Conservation (phyloP, 1,140 invertebrate species). For the Papilio machaon region DNA sequence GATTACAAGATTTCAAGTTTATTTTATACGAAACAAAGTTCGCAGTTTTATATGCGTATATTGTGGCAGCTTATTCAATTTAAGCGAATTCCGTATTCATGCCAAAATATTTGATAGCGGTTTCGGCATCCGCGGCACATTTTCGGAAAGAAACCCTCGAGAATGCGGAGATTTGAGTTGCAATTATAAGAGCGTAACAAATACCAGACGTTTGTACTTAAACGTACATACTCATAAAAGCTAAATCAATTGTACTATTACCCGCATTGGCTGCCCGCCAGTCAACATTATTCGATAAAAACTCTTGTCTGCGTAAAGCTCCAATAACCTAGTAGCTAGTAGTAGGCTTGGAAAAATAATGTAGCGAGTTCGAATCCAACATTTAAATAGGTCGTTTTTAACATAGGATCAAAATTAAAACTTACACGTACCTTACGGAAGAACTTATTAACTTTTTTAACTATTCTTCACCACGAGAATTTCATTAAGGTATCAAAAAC, state of each 20-base stretch:
- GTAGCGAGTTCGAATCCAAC: neutral
- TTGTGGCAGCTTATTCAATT: too few relatives aligned
- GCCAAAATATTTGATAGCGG: too few relatives aligned
- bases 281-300: neutral
- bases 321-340: neutral
- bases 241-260: constrained; percentile 23
- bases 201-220: neutral
- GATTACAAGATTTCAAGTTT: too few relatives aligned
- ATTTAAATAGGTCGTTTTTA: too few relatives aligned
- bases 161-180: neutral
- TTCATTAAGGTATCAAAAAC: neutral
- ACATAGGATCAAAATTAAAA: neutral
- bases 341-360: neutral
- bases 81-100: too few relatives aligned
- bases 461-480: neutral
- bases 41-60: too few relatives aligned
- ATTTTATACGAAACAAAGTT: too few relatives aligned
- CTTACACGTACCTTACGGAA: neutral
- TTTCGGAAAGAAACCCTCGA: too few relatives aligned
- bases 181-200: neutral
- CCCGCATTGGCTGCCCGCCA: constrained; percentile 3
- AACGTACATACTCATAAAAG: constrained; percentile 10
- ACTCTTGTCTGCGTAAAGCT: neutral
- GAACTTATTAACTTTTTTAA: too few relatives aligned
- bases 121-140: too few relatives aligned